A percentile compares a stretch with the other conserved stretches of the same genome.
phyloP scores from a whole-genome alignment of 1,140 invertebrate species.

The Capitella teleta region DNA sequence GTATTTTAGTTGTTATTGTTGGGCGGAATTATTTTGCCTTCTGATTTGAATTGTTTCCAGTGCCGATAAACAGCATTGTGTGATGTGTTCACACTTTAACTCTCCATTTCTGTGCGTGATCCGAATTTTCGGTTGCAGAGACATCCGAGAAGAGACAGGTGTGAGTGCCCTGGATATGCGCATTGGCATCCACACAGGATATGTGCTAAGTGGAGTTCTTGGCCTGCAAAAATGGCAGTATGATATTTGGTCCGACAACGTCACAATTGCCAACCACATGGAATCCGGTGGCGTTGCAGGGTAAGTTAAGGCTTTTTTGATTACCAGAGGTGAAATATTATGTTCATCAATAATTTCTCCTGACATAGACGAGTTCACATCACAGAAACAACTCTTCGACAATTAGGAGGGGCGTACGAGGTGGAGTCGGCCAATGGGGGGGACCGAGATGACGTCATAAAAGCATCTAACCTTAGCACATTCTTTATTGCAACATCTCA shows the following conservation, averaged over 20 bases:
- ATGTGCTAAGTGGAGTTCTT: constrained; percentile 82
- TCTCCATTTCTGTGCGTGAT: too few species aligned
- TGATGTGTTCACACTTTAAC: too few species aligned
- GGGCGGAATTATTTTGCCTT: too few species aligned
- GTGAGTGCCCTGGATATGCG: constrained; percentile 68
- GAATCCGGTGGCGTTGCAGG: constrained; percentile 88
- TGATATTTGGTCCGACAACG: constrained; percentile 93
- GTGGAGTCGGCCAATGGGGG: constrained; percentile 75
- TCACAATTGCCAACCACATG: constrained; percentile 88
- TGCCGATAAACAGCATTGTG: too few species aligned
- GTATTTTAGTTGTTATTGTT: too few species aligned
- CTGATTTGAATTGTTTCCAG: too few species aligned
- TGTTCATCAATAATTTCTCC: not conserved
- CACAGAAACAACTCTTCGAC: constrained; percentile 77
- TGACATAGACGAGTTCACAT: constrained; percentile 74
- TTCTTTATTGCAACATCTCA: constrained; percentile 62
- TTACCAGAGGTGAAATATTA: not conserved
- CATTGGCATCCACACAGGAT: constrained; percentile 85
- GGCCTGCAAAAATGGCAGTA: constrained; percentile 93
- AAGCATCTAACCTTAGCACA: constrained; percentile 72
- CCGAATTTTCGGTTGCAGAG: constrained; percentile 49
- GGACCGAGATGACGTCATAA: constrained; percentile 65
- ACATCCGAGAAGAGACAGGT: constrained; percentile 76
- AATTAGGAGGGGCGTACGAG: constrained; percentile 74
- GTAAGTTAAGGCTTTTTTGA: constrained; percentile 13